Conservation (phyloP, 1,140 invertebrate genomes). For the Drosophila kepulauana region DNA sequence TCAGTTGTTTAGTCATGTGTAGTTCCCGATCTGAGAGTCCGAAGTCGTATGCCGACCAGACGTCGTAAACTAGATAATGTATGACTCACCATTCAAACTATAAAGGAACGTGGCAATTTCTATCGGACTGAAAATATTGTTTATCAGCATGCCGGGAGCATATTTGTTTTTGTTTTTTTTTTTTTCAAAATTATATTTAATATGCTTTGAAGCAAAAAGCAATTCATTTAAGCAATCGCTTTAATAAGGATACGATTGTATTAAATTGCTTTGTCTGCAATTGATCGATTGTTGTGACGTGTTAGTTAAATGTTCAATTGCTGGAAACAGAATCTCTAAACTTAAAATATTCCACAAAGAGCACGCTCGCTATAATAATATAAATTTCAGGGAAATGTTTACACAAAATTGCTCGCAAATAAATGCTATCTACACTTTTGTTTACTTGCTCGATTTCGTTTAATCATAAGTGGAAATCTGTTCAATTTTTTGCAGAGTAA, state of each 20-base stretch:
- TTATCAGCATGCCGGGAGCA: conserved; percentile 25
- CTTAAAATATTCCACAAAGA: not conserved
- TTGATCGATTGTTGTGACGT: not conserved
- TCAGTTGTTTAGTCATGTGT: conserved; percentile 28
- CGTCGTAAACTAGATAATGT: conserved; percentile 31
- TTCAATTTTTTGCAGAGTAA: conserved; percentile 43
- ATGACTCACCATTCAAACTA: conserved; percentile 24
- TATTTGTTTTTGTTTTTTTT: conserved; percentile 6
- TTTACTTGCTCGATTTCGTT: conserved; percentile 2
- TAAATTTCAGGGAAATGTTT: conserved; percentile 28
- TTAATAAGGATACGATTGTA: conserved; percentile 4
- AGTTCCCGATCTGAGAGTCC: conserved; percentile 14
- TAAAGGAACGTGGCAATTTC: conserved; percentile 17
- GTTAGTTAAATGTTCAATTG: not conserved
- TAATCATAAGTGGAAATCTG: not conserved
- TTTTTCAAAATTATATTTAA: conserved; percentile 5
- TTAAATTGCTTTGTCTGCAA: not conserved
- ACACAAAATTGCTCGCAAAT: conserved; percentile 26
- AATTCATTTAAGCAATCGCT: conserved; percentile 2
- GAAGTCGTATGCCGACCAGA: conserved; percentile 23
- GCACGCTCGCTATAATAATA: not conserved
- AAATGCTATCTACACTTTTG: conserved; percentile 12
- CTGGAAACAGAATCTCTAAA: not conserved
- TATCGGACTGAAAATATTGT: conserved; percentile 18
- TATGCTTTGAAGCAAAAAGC: conserved; percentile 5